phyloP scores from a whole-genome alignment of 2,797 vertebrate species.

The Stomatorhinus walkeri region DNA sequence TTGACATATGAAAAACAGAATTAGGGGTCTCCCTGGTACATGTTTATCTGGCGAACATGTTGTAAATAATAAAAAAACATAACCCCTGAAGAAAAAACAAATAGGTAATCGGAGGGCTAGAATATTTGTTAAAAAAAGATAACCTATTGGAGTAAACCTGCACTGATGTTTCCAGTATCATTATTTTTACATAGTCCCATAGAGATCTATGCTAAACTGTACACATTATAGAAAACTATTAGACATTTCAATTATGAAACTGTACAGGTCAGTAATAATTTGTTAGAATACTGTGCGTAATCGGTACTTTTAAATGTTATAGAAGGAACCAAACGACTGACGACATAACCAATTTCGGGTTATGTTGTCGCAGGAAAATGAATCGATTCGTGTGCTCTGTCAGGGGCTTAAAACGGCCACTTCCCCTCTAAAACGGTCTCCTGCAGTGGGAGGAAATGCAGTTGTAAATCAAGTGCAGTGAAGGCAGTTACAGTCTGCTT shows the following conservation, averaged over 20 bases:
- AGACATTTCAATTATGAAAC: background rate
- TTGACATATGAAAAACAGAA: background rate
- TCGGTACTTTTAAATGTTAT: slow-evolving; percentile 3
- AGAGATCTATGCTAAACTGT: background rate
- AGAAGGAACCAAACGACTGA: background rate
- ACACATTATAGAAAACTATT: background rate
- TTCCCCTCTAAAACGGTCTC: slow-evolving; percentile 21
- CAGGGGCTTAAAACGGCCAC: background rate
- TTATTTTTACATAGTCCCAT: background rate
- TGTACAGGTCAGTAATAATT: background rate
- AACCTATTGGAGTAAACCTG: background rate
- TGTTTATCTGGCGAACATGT: background rate
- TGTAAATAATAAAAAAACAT: background rate
- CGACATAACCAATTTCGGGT: background rate
- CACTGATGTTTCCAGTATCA: background rate
- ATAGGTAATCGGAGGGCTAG: background rate
- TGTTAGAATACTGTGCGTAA: background rate
- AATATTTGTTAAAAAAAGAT: background rate
- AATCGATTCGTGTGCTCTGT: background rate
- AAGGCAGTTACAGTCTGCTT: slow-evolving; percentile 16
- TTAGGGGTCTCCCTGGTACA: background rate
- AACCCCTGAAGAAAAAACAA: background rate
- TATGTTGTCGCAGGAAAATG: background rate
- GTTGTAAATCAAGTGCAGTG: background rate
- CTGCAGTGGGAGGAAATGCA: slow-evolving; percentile 15